Percentiles rank a stretch among this genome's conserved stretches.
These are phyloP conservation scores for Gastrophysa polygoni DNA, from an alignment of 2,888 invertebrate species.

Conservation along the genomic window DNA sequence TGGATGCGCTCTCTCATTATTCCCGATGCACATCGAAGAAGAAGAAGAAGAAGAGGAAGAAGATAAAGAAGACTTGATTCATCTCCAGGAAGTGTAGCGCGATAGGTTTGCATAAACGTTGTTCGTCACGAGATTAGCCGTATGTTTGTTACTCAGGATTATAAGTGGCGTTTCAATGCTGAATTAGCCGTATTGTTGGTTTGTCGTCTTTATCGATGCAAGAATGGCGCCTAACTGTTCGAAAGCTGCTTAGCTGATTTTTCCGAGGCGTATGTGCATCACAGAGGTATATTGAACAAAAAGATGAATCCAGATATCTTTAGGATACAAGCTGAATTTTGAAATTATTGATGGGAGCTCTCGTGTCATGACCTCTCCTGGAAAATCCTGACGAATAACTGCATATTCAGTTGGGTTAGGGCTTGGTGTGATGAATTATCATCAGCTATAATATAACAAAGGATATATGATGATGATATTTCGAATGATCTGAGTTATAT, in stretches of 20 bases:
- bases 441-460: too few species aligned
- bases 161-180: background rate
- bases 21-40: too few species aligned
- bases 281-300: too few species aligned
- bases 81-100: slow-evolving; percentile 32
- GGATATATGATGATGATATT: too few species aligned
- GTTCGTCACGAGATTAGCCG: slow-evolving; percentile 7
- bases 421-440: too few species aligned
- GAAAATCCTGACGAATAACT: too few species aligned
- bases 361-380: too few species aligned
- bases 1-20: background rate
- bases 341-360: too few species aligned
- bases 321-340: too few species aligned
- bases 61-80: slow-evolving; percentile 21
- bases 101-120: slow-evolving; percentile 17
- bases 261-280: background rate
- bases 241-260: background rate
- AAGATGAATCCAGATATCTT: too few species aligned
- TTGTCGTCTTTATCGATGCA: background rate
- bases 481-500: too few species aligned
- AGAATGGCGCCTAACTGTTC: background rate
- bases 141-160: slow-evolving; percentile 5
- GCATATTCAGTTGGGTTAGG: too few species aligned
- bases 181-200: background rate
- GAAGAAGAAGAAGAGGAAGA: background rate